phyloP scores from a whole-genome alignment of 2,113 vertebrate species.

The Brachypteracias leptosomus region DNA sequence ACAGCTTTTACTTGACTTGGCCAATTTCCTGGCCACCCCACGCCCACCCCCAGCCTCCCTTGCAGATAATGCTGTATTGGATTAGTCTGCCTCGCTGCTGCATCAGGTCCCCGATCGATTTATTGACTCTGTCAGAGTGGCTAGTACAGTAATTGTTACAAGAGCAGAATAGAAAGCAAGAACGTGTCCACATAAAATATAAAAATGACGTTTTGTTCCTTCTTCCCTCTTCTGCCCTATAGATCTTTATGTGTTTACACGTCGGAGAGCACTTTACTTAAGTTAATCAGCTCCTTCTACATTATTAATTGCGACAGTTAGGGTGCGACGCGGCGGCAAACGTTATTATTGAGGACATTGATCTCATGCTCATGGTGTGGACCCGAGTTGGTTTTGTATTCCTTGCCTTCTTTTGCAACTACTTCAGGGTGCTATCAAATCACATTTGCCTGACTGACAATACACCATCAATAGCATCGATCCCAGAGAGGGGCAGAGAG shows the following conservation, averaged over 20 bases:
- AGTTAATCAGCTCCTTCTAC: conserved; percentile 76
- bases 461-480: conserved; percentile 64
- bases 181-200: conserved; percentile 72
- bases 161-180: conserved; percentile 80
- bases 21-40: conserved; percentile 31
- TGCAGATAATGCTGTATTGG: conserved; percentile 75
- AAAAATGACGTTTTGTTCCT: conserved; percentile 75
- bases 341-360: conserved; percentile 64
- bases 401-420: conserved; percentile 29
- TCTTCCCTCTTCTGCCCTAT: conserved; percentile 52
- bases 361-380: conserved; percentile 46
- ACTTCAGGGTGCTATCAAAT: conserved; percentile 69
- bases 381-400: conserved; percentile 52
- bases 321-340: conserved; percentile 50
- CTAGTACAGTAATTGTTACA: conserved; percentile 80
- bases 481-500: conserved; percentile 43
- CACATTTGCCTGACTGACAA: conserved; percentile 74
- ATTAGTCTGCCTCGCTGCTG: conserved; percentile 74
- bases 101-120: conserved; percentile 82
- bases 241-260: conserved; percentile 76
- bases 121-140: conserved; percentile 86
- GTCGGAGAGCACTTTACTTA: conserved; percentile 74
- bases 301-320: conserved; percentile 78
- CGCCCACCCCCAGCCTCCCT: conserved; percentile 4
- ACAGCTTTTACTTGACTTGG: conserved; percentile 11